Base-by-base conservation (phyloP, 1,140 invertebrate species). In the Calosoma granatense region DNA sequence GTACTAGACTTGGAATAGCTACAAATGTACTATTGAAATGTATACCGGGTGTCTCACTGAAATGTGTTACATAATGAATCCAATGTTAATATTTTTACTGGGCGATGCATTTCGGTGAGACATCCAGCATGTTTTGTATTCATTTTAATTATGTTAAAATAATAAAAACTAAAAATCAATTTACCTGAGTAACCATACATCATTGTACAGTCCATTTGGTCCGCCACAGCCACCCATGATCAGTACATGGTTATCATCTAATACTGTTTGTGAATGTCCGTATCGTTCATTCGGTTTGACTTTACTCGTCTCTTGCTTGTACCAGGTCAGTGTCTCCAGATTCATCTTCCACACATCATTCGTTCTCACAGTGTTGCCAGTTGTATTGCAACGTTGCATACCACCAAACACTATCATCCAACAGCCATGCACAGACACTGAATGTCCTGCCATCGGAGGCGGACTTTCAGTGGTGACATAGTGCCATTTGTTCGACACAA, bases 351-450 rank as follows among this genome's bases (percentile, higher is more conserved):
- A 95, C 2, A 95, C 75, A 69, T 94, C 88, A 79, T 94, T 95
- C 19, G 88, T 89, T 76, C 71, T 80, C 59, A 68, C 66, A 55
- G 65, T 69, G 61, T 71, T 67, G 68, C 76, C 81, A 64, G 74
- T 74, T 66, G 68, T 78, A 66, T 70, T 76, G 58, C 68, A 72
- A 55, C 72, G 74, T 59, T 81, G 78, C 57, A 87, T 74, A 21
- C 91, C 90, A 51, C 93, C 93, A 81, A 95, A 96, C 14, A 96
- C 82, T 47, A 97, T 80, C 92, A 98, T 95, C 51, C 79, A 75
- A 74, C 94, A 83, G 51, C 81, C 82, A 70, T 90, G 86, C 57
- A 98, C 81, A 36, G 88, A 87, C 11, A 92, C 92, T n/a, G 92
- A 95, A 75, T 98, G 94, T 9, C 93, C 94, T 43, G 92, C 88